Conservation (phyloP, 2,113 vertebrate genomes). For the Danio rerio region GRCz12tu NC_133185.1:26629001-26629500, state of each 20-base stretch:
- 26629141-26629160: conserved; percentile 60
- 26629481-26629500: conserved; percentile 75
- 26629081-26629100: conserved; percentile 63
- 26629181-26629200: conserved; percentile 62
- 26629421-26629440: conserved; percentile 82
- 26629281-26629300: conserved; percentile 77
- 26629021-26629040: conserved; percentile 70
- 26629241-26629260: conserved; percentile 66
- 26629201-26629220: conserved; percentile 66
- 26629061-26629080: conserved; percentile 70
- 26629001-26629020: conserved; percentile 76
- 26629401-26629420: conserved; percentile 74
- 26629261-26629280: conserved; percentile 74
- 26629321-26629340: conserved; percentile 82
- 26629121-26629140: conserved; percentile 61
- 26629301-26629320: conserved; percentile 74
- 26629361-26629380: conserved; percentile 73
- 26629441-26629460: conserved; percentile 81
- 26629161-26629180: conserved; percentile 63
- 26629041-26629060: conserved; percentile 71
- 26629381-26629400: conserved; percentile 77
- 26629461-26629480: conserved; percentile 81
- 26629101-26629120: conserved; percentile 66
- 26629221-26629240: conserved; percentile 67
- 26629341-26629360: conserved; percentile 84